Base-by-base conservation (phyloP, 2,888 invertebrate species). In the Pyrgus malvae region DNA sequence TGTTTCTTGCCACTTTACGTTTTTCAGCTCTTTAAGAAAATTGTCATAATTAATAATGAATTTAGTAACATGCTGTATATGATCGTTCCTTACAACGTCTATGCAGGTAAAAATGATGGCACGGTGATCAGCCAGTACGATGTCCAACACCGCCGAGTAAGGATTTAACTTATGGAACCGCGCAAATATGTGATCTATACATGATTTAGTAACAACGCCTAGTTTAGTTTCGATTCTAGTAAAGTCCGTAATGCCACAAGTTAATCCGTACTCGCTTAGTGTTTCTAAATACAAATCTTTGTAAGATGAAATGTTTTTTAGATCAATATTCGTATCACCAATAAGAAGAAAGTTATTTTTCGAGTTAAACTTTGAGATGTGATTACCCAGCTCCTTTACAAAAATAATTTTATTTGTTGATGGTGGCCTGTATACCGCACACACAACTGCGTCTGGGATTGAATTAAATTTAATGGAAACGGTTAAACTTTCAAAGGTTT, bases 101-200 rank as follows among this genome's bases (percentile, higher is more conserved):
- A 35, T 19, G 44, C 60, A 60, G 0, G 45, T 14, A 12, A 60
- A 46, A 1, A 58, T 37, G 35, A 57, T 17, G 7, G 55, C 56
- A 1, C 61, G 2, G 14, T 35, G 62, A 31, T 65, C n/a, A n/a
- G n/a, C n/a, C n/a, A n/a, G n/a, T n/a, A n/a, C n/a, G n/a, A n/a
- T n/a, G n/a, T n/a, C n/a, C n/a, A n/a, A n/a, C n/a, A n/a, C n/a
- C n/a, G n/a, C n/a, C 29, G 64, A 51, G 51, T 37, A 59, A 40
- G 61, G 60, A 57, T 54, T 16, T 35, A 58, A 48, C 54, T 59
- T 58, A 48, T 58, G 60, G 41, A 61, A 60, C 9, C 64, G 61
- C 0, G 64, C 55, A 54, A 62, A 67, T 8, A 63, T 59, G 48
- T 65, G 62, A 37, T 65, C 64, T 25, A 65, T 63, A 46, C 62